Evolutionary conservation across 2,113 vertebrate species (phyloP).

Genomic region (Sceloporus tristichus): DNA sequence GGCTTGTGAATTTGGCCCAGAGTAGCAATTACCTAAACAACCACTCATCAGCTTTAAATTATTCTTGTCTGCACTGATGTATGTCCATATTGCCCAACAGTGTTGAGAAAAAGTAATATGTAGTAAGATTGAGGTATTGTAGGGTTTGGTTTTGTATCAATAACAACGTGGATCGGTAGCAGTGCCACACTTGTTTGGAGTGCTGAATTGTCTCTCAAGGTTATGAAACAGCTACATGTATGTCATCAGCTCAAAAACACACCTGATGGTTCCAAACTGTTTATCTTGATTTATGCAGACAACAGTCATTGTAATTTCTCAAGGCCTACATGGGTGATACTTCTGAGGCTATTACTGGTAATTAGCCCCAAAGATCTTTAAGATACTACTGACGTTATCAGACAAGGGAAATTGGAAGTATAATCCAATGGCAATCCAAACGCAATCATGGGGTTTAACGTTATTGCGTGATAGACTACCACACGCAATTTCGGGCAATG

Average conservation of each 20-base stretch:
- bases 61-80: conserved; percentile 18
- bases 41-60: conserved; percentile 23
- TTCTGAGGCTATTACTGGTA: too few relatives aligned
- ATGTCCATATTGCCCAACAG: neutral
- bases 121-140: conserved; percentile 37
- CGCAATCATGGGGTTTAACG: too few relatives aligned
- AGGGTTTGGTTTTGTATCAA: conserved; percentile 38
- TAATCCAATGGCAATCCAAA: too few relatives aligned
- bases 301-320: neutral
- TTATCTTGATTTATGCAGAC: conserved; percentile 13
- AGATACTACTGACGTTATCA: neutral
- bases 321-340: too few relatives aligned
- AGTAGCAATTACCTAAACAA: conserved; percentile 2
- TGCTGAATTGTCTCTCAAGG: conserved; percentile 31
- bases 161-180: conserved; percentile 31
- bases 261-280: conserved; percentile 37
- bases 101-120: conserved; percentile 34
- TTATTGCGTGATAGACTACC: too few relatives aligned
- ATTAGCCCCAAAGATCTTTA: neutral
- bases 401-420: too few relatives aligned
- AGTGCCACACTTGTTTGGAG: conserved; percentile 43
- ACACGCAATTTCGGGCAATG: too few relatives aligned
- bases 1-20: conserved; percentile 14
- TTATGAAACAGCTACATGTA: conserved; percentile 52
- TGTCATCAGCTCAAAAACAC: conserved; percentile 36